Evolutionary conservation across 1,140 invertebrate genomes (phyloP).

Genomic region (Tetramorium simillimum): DNA sequence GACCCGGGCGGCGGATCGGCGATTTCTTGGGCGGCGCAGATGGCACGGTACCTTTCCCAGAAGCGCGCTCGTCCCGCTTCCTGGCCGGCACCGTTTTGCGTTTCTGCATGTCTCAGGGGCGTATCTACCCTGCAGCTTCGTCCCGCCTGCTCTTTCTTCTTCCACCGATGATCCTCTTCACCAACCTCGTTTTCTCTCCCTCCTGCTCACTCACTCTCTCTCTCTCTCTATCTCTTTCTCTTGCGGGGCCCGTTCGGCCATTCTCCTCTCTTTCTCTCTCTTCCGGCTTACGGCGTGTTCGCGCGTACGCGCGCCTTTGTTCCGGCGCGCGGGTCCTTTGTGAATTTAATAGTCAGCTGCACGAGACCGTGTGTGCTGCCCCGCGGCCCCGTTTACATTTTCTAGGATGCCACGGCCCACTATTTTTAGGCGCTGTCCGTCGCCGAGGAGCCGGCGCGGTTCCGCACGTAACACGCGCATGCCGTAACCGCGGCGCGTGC

Average conservation of each 20-base stretch:
- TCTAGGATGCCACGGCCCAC: slow-evolving; percentile 71
- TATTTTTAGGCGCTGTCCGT: slow-evolving; percentile 75
- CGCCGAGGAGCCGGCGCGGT: slow-evolving; percentile 56
- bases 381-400: slow-evolving; percentile 73
- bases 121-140: slow-evolving; percentile 63
- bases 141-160: slow-evolving; percentile 23
- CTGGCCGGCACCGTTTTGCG: slow-evolving; percentile 59
- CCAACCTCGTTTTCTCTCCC: neutral
- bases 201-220: neutral
- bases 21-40: slow-evolving; percentile 68
- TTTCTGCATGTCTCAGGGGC: slow-evolving; percentile 71
- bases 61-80: slow-evolving; percentile 64
- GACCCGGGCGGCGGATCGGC: slow-evolving; percentile 39
- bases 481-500: neutral
- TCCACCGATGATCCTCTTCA: slow-evolving; percentile 34
- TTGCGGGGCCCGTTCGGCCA: neutral
- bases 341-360: slow-evolving; percentile 80
- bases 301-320: slow-evolving; percentile 75
- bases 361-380: slow-evolving; percentile 66
- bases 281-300: slow-evolving; percentile 64
- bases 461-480: slow-evolving; percentile 32
- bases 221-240: neutral
- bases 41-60: slow-evolving; percentile 67
- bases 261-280: neutral
- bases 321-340: slow-evolving; percentile 74